phyloP scores from a whole-genome alignment of 2,113 vertebrate genomes.

The Chloroceryle aenea region DNA sequence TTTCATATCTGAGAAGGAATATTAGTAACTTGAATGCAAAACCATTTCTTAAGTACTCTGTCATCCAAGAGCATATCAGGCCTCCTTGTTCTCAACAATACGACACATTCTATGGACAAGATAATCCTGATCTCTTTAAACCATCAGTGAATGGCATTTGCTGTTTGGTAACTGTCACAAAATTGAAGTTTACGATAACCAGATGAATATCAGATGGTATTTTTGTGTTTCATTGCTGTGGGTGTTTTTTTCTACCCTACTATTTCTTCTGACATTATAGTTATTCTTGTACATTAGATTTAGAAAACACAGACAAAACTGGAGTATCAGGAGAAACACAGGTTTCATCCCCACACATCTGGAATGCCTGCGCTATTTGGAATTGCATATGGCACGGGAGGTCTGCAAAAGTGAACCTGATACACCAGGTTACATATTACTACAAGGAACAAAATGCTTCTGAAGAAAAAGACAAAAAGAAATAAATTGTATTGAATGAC shows the following conservation, averaged over 20 bases:
- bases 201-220: background rate
- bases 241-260: background rate
- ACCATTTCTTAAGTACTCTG: background rate
- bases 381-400: background rate
- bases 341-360: background rate
- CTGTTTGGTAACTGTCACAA: background rate
- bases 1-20: background rate
- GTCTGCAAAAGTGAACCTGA: background rate
- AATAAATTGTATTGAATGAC: background rate
- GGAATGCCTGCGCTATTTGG: background rate
- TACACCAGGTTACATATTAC: background rate
- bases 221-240: background rate
- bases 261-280: background rate
- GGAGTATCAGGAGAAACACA: background rate
- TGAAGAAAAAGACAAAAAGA: background rate
- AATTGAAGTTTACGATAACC: background rate
- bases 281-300: background rate
- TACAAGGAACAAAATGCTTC: rapidly evolving
- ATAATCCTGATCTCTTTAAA: background rate
- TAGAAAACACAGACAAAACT: background rate
- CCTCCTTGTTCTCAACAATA: background rate
- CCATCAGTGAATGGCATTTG: background rate
- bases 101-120: background rate
- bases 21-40: background rate
- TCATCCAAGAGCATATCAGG: background rate